Evolutionary conservation across 1,140 invertebrate genomes (phyloP).

Genomic region (Zophobas morio): DNA sequence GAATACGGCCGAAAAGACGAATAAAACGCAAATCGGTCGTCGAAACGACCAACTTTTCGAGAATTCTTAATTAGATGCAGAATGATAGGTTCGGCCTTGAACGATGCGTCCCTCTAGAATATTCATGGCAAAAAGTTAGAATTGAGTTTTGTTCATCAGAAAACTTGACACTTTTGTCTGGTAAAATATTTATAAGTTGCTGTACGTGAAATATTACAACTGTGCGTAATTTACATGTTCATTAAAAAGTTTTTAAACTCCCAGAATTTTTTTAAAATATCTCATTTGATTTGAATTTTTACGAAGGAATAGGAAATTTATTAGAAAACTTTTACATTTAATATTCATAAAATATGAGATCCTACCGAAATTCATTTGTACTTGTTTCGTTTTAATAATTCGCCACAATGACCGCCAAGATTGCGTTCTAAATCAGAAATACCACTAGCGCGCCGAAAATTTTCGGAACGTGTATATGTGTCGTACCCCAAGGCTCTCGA

Average conservation of each 20-base stretch:
- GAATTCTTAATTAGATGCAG: constrained; percentile 37
- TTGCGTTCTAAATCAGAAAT: too few relatives aligned
- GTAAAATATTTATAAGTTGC: constrained; percentile 49
- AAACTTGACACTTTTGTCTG: constrained; percentile 47
- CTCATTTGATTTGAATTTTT: constrained; percentile 44
- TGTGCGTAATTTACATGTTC: constrained; percentile 47
- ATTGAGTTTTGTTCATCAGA: constrained; percentile 48
- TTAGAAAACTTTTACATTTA: constrained; percentile 35
- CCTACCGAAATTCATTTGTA: constrained; percentile 16
- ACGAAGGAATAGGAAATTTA: constrained; percentile 38
- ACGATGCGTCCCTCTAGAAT: constrained; percentile 31
- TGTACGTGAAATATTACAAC: constrained; percentile 48
- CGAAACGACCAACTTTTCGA: neutral
- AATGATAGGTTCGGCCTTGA: constrained; percentile 44
- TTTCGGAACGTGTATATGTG: neutral
- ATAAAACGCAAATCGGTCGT: too few relatives aligned
- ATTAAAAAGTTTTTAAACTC: constrained; percentile 48
- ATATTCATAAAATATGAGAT: constrained; percentile 31
- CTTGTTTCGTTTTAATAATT: constrained; percentile 28
- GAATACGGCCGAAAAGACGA: too few relatives aligned
- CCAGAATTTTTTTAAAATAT: constrained; percentile 35
- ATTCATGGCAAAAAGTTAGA: constrained; percentile 48
- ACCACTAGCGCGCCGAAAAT: too few relatives aligned
- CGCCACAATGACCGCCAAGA: too few relatives aligned
- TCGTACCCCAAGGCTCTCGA: neutral